These are phyloP conservation scores for Lochmaea crataegi DNA, from an alignment of 2,888 invertebrate species.

Conservation along the genomic window DNA sequence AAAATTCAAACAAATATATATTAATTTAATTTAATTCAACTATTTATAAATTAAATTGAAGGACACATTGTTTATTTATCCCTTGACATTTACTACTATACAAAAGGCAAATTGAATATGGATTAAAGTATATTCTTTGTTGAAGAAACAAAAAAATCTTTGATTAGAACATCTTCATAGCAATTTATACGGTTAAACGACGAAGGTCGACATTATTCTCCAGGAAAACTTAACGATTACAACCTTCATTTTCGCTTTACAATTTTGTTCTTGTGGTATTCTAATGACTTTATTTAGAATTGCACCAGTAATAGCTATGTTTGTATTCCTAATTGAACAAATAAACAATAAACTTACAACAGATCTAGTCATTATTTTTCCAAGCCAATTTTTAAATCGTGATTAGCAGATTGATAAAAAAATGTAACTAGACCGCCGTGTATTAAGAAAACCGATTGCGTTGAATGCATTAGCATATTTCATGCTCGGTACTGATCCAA, in stretches of 20 bases:
- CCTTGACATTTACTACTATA: not conserved
- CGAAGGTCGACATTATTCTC: slow-evolving; percentile 11
- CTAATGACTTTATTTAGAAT: slow-evolving; percentile 16
- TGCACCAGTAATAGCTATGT: not conserved
- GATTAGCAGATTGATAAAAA: not conserved
- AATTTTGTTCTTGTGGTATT: slow-evolving; percentile 4
- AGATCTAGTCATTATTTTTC: too few species aligned
- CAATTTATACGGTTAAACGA: not conserved
- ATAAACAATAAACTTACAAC: not conserved
- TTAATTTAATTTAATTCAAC: not conserved
- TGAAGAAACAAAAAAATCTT: not conserved
- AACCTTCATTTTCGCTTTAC: slow-evolving; percentile 8
- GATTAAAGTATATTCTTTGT: not conserved
- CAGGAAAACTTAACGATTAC: not conserved
- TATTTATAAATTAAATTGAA: not conserved
- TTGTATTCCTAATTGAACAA: not conserved
- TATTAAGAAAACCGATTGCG: slow-evolving; percentile 2
- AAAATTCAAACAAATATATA: not conserved
- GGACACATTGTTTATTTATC: too few species aligned
- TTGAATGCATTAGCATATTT: slow-evolving; percentile 4
- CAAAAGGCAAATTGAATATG: not conserved
- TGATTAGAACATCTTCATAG: slow-evolving; percentile 9
- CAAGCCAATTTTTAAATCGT: not conserved
- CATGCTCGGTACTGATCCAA: slow-evolving; percentile 13
- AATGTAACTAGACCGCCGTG: not conserved